A percentile compares a stretch with the other conserved stretches of the same genome.
These are phyloP conservation scores for Choloepus didactylus DNA, from an alignment of 2,797 vertebrate genomes.

Conservation along the genomic window DNA sequence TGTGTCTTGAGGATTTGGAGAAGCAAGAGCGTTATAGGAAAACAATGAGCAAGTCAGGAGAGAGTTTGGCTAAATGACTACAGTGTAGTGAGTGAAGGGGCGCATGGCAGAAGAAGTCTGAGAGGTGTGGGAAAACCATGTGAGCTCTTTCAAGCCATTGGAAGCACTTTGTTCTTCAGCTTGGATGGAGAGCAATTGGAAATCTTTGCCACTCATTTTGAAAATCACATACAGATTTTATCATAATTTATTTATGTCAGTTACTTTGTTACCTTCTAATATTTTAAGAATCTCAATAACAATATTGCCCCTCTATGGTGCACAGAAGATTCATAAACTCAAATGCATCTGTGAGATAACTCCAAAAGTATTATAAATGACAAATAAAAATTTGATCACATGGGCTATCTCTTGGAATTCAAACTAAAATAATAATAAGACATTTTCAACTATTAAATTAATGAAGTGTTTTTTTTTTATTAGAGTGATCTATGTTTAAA, in stretches of 20 bases:
- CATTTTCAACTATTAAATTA: background rate
- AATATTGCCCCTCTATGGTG: rapidly evolving
- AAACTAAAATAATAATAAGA: background rate
- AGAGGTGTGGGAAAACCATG: rapidly evolving
- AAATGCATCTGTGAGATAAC: background rate
- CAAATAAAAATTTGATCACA: background rate
- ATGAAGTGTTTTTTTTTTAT: background rate
- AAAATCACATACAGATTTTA: background rate
- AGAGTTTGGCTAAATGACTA: background rate
- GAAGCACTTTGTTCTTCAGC: background rate
- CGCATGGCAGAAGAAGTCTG: background rate
- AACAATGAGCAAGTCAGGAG: background rate
- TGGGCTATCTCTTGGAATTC: background rate
- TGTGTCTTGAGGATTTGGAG: background rate
- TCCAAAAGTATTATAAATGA: background rate
- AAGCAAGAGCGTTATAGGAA: background rate
- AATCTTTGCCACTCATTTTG: background rate
- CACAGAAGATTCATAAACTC: background rate
- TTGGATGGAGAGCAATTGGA: background rate
- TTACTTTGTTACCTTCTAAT: background rate
- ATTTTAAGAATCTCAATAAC: background rate
- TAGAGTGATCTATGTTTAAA: background rate
- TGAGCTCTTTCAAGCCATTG: background rate
- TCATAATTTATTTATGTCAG: background rate
- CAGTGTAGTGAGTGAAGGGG: background rate